A percentile compares a stretch with the other conserved stretches of the same genome.
Evolutionary conservation across 2,888 invertebrate species (phyloP).

Genomic region (Oscheius myriophilus): DNA sequence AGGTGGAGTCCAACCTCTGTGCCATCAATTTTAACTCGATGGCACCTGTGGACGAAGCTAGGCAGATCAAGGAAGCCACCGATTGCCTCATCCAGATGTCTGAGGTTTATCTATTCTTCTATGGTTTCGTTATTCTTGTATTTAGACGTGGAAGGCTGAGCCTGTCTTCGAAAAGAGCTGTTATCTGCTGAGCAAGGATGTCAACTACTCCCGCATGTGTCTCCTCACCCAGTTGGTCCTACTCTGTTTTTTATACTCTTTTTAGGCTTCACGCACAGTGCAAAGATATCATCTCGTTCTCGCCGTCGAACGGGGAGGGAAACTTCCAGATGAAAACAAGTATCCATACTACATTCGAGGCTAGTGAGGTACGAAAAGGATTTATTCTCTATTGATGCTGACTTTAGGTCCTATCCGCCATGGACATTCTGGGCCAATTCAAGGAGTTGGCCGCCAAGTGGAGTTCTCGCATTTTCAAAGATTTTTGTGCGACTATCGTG

Average conservation of each 20-base stretch:
- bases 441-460: conserved; percentile 14
- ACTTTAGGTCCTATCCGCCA: neutral
- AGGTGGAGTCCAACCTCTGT: conserved; percentile 14
- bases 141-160: conserved; percentile 7
- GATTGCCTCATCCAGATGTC: conserved; percentile 7
- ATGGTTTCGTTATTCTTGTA: no score
- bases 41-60: conserved; percentile 15
- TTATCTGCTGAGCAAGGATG: conserved; percentile 15
- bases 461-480: conserved; percentile 13
- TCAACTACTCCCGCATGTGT: conserved; percentile 8
- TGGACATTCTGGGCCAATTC: conserved; percentile 18
- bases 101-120: neutral
- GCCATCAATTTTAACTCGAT: neutral
- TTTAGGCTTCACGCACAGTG: conserved; percentile 13
- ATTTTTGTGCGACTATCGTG: conserved; percentile 22
- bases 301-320: conserved; percentile 7
- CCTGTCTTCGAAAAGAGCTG: conserved; percentile 14
- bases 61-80: conserved; percentile 16
- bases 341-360: neutral
- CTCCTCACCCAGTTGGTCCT: conserved; percentile 6
- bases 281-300: conserved; percentile 23
- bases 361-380: conserved; percentile 11
- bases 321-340: conserved; percentile 23
- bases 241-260: neutral
- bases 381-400: neutral